Evolutionary conservation across 1,140 invertebrate species (phyloP), one percentile per base, ranked within the genome.

Genomic region (Bradysia coprophila): DNA sequence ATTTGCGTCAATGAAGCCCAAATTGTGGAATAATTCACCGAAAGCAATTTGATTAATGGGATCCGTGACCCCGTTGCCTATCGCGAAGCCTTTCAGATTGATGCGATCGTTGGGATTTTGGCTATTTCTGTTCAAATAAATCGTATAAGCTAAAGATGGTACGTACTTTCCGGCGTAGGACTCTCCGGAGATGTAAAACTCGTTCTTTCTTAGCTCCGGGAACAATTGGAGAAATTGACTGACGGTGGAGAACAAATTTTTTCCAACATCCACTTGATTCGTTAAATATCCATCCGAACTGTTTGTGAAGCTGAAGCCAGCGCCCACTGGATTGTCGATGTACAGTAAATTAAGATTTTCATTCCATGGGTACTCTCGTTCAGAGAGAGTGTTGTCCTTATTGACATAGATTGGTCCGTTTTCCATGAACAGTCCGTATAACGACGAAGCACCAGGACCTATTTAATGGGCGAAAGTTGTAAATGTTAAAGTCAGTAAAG

Each of bases 91-190:
- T 59, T 76, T 72, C 0, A 82, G 52, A 47, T 78, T 77, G 3
- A 78, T 73, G 44, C 73, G 74, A 6, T 65, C 48, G 40, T 78
- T 73, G 45, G 67, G 54, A 40, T 46, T 48, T 40, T 67, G 54
- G 8, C 73, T 72, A 24, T 69, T 65, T 46, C 76, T 72, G 20
- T 68, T 62, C 19, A 61, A 54, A 52, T 86, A 76, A 38, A 90
- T 87, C 15, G 76, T 75, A 52, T 82, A 73, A 1, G 73, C 73
- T 11, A 86, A 55, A 0, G 81, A 75, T n/a, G 85, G 84, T 0
- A 87, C 75, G 65, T 88, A 88, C 54, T 81, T 81, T 4, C 86
- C 86, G 10, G 71, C 87, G 60, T 91, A 92, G 10, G 85, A 90
- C 62, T 92, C 86, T 1, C 87, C 88, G 2, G 79, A 79, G 0